Base-by-base conservation (phyloP, 1,140 invertebrate genomes). In the Pogonognathellus flavescens region DNA sequence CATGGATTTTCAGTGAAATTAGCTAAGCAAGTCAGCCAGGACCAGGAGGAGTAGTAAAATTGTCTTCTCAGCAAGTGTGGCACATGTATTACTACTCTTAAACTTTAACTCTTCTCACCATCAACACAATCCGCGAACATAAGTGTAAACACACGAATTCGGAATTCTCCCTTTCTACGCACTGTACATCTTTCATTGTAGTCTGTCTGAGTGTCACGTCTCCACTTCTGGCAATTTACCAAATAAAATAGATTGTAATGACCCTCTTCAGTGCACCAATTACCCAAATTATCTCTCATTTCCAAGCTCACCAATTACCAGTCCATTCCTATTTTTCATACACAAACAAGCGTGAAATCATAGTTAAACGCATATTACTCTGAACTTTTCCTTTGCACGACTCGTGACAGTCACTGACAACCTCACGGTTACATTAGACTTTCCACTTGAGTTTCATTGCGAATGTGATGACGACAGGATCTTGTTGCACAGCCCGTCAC, bases 331-430 rank as follows among this genome's bases (percentile, higher is more conserved):
- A 76, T 76, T 41, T 76, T 76, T 76, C 70, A 76, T 76, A 76
- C 70, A 76, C 70, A 76, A 76, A 76, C 70, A 76, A 76, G 70
- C 70, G 70, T 76, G 70, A 76, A 76, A 76, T 76, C 70, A 76
- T 49, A 76, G 70, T 76, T 76, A 76, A 76, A 76, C 70, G 70
- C 70, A 76, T 76, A 76, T 76, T 76, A 41, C 31, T 41, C 31
- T 41, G 31, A 41, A 41, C 31, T 1, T 41, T 1, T 41, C 2
- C 31, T 41, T 41, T 6, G 31, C 70, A 49, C 70, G 70, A 25
- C 41, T 76, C 25, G 70, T 13, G 62, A 66, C 22, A 66, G 25
- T 25, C 4, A 50, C 70, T 57, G 53, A 57, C 53, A 57, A 9
- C 53, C 53, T 6, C 16, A 31, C 31, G 3, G 25, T 76, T 76